These are phyloP conservation scores for Ormyrus pomaceus DNA, from an alignment of 2,888 invertebrate species.

Conservation along the genomic window DNA sequence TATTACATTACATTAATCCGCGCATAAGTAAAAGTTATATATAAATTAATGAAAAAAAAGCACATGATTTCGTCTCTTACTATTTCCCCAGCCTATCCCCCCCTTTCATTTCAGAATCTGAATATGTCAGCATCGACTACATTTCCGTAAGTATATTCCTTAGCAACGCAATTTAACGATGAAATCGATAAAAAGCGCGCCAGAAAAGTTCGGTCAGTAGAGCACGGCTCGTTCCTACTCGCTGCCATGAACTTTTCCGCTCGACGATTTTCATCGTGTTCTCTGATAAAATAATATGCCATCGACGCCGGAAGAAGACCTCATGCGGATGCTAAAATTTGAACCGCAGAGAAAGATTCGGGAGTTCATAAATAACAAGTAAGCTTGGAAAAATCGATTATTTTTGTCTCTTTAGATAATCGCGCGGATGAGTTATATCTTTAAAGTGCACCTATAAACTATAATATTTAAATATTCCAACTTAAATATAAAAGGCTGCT, in stretches of 20 bases:
- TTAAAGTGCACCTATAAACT: neutral
- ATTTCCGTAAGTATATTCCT: constrained; percentile 15
- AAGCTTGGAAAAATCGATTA: neutral
- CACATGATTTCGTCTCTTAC: no score
- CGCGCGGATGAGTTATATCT: neutral
- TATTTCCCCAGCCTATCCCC: no score
- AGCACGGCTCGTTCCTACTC: constrained; percentile 3
- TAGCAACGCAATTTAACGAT: constrained; percentile 44
- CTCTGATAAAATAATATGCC: neutral
- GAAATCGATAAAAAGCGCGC: constrained; percentile 53
- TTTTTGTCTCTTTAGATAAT: neutral
- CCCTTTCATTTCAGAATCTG: no score
- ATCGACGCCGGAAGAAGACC: constrained; percentile 57
- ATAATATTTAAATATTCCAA: neutral
- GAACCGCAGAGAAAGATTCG: constrained; percentile 56
- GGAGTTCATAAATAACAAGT: constrained; percentile 59
- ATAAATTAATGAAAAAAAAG: no score
- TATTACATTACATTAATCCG: no score
- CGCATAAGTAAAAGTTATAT: no score
- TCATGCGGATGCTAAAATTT: constrained; percentile 60
- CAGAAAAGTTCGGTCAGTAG: constrained; percentile 39
- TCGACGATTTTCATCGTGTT: neutral
- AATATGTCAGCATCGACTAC: no score
- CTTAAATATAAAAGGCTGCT: neutral
- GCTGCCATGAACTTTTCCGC: neutral